Evolutionary conservation across 2,888 invertebrate genomes (phyloP).

Genomic region (Mactromeris polynyma): DNA sequence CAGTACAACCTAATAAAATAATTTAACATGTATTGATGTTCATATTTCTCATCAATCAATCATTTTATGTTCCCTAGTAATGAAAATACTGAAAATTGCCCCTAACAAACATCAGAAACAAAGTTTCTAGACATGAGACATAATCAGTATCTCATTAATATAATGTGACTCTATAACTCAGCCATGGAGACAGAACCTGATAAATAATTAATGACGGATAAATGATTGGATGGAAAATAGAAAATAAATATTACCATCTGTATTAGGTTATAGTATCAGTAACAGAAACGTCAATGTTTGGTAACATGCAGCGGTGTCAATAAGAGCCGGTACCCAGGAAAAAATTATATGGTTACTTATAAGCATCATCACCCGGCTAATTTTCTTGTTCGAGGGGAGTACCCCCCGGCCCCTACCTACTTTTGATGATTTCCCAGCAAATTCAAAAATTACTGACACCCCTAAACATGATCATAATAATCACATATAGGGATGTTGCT

Average conservation of each 20-base stretch:
- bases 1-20: neutral
- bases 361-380: neutral
- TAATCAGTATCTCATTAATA: constrained; percentile 6
- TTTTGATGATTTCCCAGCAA: no score
- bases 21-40: neutral
- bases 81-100: neutral
- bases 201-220: constrained; percentile 1
- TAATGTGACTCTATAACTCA: neutral
- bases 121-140: neutral
- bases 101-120: neutral
- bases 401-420: no score
- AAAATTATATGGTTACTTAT: neutral
- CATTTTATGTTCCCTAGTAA: neutral
- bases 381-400: no score
- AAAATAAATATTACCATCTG: constrained; percentile 25
- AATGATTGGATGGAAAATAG: constrained; percentile 13
- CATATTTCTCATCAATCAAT: neutral
- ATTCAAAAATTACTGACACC: no score
- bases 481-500: no score
- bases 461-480: no score
- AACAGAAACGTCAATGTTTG: no score
- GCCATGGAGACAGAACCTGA: neutral
- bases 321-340: no score
- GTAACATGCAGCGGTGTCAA: no score
- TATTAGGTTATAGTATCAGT: neutral